Evolutionary conservation across 2,113 vertebrate genomes (phyloP).

Genomic region (Tupaia tana): DNA sequence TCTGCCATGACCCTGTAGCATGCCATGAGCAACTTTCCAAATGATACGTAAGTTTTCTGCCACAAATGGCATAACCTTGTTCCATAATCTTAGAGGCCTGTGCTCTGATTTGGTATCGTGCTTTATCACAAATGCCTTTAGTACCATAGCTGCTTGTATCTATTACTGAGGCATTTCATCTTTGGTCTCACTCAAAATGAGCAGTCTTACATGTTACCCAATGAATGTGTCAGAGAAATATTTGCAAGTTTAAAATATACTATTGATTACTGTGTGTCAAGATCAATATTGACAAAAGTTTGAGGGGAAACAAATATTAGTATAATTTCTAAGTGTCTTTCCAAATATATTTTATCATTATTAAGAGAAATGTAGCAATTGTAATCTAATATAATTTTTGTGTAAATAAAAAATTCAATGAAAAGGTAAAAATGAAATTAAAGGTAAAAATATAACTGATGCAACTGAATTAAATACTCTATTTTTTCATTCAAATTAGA

Average conservation of each 20-base stretch:
- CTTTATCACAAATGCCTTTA: neutral
- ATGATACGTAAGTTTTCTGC: neutral
- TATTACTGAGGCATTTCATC: neutral
- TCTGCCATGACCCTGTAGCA: neutral
- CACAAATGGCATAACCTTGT: neutral
- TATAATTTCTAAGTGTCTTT: neutral
- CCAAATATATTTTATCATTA: neutral
- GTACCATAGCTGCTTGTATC: neutral
- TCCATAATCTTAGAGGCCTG: neutral
- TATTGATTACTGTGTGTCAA: neutral
- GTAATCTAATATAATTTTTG: neutral
- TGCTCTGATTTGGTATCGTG: neutral
- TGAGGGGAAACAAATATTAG: neutral
- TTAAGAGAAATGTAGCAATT: neutral
- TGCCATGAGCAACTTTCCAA: neutral
- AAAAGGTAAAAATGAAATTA: neutral
- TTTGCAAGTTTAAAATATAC: neutral
- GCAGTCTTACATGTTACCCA: neutral
- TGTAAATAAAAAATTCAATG: slow-evolving; percentile 14
- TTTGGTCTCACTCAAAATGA: neutral
- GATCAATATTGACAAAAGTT: neutral
- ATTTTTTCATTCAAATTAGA: neutral
- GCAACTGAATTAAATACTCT: neutral
- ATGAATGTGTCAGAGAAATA: neutral
- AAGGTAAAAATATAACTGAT: neutral